Evolutionary conservation across 2,888 invertebrate genomes (phyloP).

Genomic region (Anarsia innoxiella): DNA sequence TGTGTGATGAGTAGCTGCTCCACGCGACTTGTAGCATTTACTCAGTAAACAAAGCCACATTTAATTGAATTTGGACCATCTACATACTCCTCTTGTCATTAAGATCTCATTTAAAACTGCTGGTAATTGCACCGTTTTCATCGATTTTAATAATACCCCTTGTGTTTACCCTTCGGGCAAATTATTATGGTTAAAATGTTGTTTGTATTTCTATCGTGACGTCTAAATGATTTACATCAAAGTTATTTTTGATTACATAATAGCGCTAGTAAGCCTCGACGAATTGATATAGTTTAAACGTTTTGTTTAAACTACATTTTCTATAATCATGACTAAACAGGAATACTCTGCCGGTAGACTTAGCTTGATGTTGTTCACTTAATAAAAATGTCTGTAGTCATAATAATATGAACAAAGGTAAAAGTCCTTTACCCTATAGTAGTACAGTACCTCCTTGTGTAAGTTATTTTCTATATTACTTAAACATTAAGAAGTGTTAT

Average conservation of each 20-base stretch:
- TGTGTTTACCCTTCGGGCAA: conserved; percentile 42
- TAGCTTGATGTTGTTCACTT: too few species aligned
- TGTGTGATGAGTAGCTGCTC: conserved; percentile 11
- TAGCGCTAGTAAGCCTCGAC: conserved; percentile 27
- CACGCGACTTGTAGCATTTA: conserved; percentile 5
- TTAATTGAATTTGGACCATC: conserved; percentile 27
- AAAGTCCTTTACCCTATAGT: too few species aligned
- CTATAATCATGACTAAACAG: conserved; percentile 7
- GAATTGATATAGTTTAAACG: conserved; percentile 26
- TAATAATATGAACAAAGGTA: too few species aligned
- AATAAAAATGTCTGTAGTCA: conserved; percentile 5
- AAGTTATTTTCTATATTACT: conserved; percentile 4
- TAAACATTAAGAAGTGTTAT: conserved; percentile 9
- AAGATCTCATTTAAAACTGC: conserved; percentile 22
- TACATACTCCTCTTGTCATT: conserved; percentile 27
- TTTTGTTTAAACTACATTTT: conserved; percentile 27
- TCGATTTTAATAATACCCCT: conserved; percentile 36
- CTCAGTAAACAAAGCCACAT: conserved; percentile 15
- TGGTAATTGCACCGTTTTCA: conserved; percentile 36
- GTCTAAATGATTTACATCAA: conserved; percentile 47
- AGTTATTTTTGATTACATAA: conserved; percentile 60
- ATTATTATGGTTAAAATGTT: conserved; percentile 42
- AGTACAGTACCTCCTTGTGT: too few species aligned
- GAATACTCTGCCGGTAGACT: too few species aligned
- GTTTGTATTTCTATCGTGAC: conserved; percentile 51